A percentile compares a stretch with the other conserved stretches of the same genome.
Conservation (phyloP, 2,113 vertebrate genomes). For the Cyrtonyx montezumae region DNA sequence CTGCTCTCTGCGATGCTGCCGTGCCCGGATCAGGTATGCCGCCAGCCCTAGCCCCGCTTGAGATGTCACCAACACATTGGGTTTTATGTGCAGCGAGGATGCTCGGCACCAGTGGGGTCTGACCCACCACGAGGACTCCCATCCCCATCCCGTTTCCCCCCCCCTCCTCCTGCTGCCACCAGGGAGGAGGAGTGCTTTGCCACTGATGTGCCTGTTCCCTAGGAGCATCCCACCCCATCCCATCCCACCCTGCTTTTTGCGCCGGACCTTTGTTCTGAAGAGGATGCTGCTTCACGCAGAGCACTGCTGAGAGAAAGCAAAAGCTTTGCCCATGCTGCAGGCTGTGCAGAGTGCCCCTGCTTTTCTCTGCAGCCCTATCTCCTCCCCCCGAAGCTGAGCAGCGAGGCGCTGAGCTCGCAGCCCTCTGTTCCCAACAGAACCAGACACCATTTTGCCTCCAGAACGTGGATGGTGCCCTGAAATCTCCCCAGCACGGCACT, state of each 20-base stretch:
- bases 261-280: not conserved
- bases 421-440: not conserved
- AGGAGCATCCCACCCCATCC: not conserved
- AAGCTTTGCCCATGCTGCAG: not conserved
- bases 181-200: not conserved
- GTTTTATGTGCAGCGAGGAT: not conserved
- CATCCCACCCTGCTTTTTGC: not conserved
- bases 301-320: not conserved
- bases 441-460: not conserved
- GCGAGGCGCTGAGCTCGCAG: not conserved
- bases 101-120: not conserved
- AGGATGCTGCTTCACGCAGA: not conserved
- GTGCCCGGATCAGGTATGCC: not conserved
- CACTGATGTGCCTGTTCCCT: too few species aligned
- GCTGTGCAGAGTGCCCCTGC: not conserved
- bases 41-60: rapidly evolving
- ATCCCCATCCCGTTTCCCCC: too few species aligned
- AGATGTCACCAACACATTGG: not conserved
- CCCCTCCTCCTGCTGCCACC: not conserved
- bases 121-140: too few species aligned
- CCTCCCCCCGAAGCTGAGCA: not conserved
- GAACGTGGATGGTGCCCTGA: not conserved
- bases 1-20: not conserved
- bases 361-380: not conserved
- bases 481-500: not conserved